These are phyloP conservation scores for Heteronetta atricapilla DNA, from an alignment of 2,113 vertebrate species.

Conservation along the genomic window DNA sequence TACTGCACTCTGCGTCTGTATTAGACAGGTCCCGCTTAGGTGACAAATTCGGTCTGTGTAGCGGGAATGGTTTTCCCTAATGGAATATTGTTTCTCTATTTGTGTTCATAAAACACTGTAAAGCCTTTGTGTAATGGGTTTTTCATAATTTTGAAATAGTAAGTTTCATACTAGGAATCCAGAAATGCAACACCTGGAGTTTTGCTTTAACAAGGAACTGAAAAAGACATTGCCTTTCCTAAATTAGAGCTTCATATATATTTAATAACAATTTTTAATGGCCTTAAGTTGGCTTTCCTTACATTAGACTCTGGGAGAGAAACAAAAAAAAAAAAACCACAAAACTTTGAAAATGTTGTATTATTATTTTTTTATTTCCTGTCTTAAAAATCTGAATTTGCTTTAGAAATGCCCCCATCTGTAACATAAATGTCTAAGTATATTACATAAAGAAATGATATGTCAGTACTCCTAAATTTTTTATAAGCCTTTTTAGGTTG, in stretches of 20 bases:
- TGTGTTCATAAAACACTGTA: neutral
- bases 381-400: neutral
- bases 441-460: neutral
- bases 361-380: constrained; percentile 1
- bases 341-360: neutral
- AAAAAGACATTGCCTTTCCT: neutral
- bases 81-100: neutral
- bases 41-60: neutral
- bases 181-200: neutral
- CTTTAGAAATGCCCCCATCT: neutral
- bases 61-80: neutral
- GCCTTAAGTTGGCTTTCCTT: neutral
- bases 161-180: neutral
- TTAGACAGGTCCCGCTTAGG: neutral
- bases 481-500: neutral
- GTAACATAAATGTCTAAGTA: neutral
- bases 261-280: neutral
- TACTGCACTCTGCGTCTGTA: neutral
- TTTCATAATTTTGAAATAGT: neutral
- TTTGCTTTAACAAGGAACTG: neutral
- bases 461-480: constrained; percentile 24
- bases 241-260: neutral
- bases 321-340: no score
- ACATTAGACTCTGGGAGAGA: neutral
- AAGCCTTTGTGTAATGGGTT: neutral